These are phyloP conservation scores for Phrynocephalus vlangalii DNA, from an alignment of 2,797 vertebrate species.

Conservation along the genomic window DNA sequence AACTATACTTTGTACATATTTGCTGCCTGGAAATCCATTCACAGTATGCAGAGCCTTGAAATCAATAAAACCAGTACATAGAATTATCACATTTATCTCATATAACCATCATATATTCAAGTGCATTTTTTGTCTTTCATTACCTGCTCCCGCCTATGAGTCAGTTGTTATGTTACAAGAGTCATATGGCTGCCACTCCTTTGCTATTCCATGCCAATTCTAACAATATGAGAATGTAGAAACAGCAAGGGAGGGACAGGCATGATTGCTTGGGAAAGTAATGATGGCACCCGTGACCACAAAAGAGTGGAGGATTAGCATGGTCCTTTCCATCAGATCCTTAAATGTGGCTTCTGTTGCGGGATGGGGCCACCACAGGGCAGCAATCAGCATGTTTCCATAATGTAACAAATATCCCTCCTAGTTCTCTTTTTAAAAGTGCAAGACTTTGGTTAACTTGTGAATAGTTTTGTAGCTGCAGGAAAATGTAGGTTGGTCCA, in stretches of 20 bases:
- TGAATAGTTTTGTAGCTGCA: neutral
- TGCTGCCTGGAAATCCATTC: neutral
- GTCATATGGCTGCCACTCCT: conserved; percentile 5
- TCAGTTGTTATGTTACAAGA: neutral
- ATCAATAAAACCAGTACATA: neutral
- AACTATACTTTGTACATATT: neutral
- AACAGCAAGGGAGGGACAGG: neutral
- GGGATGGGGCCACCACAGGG: neutral
- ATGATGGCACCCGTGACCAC: neutral
- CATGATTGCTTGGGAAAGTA: neutral
- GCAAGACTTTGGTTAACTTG: neutral
- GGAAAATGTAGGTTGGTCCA: neutral
- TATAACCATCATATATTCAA: neutral
- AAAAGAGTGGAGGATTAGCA: neutral
- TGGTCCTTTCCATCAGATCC: neutral
- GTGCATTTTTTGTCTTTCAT: neutral
- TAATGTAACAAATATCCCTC: neutral
- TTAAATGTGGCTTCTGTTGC: conserved; percentile 10
- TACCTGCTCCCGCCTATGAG: neutral
- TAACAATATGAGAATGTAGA: neutral
- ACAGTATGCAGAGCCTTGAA: neutral
- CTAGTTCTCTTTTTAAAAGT: neutral
- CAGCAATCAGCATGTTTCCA: neutral
- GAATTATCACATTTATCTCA: neutral
- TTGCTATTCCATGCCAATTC: neutral